phyloP scores from a whole-genome alignment of 2,797 vertebrate genomes.

The Streptopelia turtur region DNA sequence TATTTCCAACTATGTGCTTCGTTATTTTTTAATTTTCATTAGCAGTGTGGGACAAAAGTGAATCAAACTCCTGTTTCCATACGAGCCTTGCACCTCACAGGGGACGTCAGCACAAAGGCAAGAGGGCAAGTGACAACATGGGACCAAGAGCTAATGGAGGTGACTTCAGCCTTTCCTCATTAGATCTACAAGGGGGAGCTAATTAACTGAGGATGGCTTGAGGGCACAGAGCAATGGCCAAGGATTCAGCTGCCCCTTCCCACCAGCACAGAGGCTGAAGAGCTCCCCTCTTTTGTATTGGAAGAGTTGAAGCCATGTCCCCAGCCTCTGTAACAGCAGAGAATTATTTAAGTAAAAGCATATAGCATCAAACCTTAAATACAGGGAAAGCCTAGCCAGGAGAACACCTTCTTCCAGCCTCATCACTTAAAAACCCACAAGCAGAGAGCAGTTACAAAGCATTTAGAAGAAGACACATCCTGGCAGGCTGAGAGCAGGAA shows the following conservation, averaged over 20 bases:
- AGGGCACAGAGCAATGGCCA: not conserved
- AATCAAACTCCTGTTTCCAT: not conserved
- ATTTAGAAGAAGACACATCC: slow-evolving; percentile 16
- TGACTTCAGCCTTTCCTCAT: not conserved
- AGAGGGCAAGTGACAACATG: not conserved
- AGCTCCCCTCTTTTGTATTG: not conserved
- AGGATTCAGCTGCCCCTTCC: not conserved
- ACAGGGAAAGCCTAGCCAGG: not conserved
- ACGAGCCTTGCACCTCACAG: not conserved
- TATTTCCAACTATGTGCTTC: not conserved
- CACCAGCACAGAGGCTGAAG: not conserved
- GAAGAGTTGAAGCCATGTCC: not conserved
- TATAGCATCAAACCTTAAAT: not conserved
- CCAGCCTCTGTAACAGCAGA: not conserved
- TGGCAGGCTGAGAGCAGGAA: not conserved
- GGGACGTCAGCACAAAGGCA: not conserved
- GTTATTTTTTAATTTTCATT: not conserved
- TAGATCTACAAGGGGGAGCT: not conserved
- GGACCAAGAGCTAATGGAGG: not conserved
- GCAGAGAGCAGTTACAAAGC: not conserved
- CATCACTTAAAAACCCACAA: not conserved
- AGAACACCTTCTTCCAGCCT: not conserved
- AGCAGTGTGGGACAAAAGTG: not conserved
- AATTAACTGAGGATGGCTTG: not conserved
- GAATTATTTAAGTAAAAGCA: not conserved